phyloP scores from a whole-genome alignment of 1,140 invertebrate species.

The Orussus abietinus region DNA sequence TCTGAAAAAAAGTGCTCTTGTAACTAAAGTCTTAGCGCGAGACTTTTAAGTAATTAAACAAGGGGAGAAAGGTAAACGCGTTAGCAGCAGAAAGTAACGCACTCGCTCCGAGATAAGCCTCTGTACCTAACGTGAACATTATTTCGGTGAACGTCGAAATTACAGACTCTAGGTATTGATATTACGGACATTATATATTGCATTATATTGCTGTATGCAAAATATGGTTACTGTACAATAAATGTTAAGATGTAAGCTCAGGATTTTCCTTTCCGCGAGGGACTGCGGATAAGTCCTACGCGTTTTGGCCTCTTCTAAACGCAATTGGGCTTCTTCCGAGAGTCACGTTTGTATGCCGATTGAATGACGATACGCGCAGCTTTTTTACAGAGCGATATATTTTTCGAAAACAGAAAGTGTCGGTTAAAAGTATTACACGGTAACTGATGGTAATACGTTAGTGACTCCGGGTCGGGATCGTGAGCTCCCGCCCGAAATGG shows the following conservation, averaged over 20 bases:
- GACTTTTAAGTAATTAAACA: constrained; percentile 16
- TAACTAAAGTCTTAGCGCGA: constrained; percentile 23
- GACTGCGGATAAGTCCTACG: too few relatives aligned
- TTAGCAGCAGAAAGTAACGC: constrained; percentile 15
- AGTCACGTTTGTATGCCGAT: constrained; percentile 9
- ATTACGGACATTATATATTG: constrained; percentile 21
- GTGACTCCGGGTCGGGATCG: constrained; percentile 2
- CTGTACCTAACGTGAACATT: constrained; percentile 15
- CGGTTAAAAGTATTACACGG: constrained; percentile 2
- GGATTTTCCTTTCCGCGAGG: too few relatives aligned
- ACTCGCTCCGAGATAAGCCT: constrained; percentile 14
- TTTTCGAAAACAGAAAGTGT: constrained; percentile 19
- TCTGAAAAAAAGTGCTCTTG: constrained; percentile 48
- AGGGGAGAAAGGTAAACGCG: constrained; percentile 9
- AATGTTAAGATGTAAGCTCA: constrained; percentile 17
- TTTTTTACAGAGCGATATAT: constrained; percentile 9
- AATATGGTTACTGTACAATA: constrained; percentile 14
- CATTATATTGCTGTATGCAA: constrained; percentile 22
- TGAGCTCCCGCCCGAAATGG: neutral
- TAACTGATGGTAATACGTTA: constrained; percentile 1
- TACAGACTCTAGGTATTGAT: constrained; percentile 22
- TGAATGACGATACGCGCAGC: constrained; percentile 7
- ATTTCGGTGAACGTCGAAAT: constrained; percentile 15
- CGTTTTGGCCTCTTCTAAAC: neutral
- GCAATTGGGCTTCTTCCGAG: constrained; percentile 10